Evolutionary conservation across 2,888 invertebrate species (phyloP).

Genomic region (Euplexia lucipara): DNA sequence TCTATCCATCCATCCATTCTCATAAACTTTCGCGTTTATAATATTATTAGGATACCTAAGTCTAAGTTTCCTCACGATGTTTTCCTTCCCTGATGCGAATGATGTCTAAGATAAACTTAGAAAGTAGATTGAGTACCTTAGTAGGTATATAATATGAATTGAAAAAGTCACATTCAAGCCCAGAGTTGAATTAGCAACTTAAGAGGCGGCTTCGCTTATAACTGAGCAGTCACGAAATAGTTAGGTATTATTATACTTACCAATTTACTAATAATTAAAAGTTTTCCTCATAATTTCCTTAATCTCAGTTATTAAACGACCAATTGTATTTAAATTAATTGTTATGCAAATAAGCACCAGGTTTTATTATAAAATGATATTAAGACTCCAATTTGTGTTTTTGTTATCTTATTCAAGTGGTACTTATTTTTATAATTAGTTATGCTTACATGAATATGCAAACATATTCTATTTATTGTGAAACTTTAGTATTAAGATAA

Average conservation of each 20-base stretch:
- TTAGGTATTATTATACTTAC: neutral
- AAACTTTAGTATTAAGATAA: neutral
- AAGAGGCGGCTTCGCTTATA: no score
- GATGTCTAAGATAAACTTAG: no score
- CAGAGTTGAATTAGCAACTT: no score
- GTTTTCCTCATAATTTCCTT: slow-evolving; percentile 25
- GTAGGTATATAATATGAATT: neutral
- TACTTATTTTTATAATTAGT: neutral
- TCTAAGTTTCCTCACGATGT: no score
- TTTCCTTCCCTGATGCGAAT: no score
- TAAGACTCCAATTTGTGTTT: neutral
- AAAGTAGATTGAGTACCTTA: no score
- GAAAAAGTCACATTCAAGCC: no score
- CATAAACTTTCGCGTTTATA: no score
- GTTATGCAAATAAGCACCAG: neutral
- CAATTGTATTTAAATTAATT: slow-evolving; percentile 24
- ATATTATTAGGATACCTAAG: no score
- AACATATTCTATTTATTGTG: neutral
- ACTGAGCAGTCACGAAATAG: no score
- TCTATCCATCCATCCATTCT: no score
- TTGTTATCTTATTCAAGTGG: neutral
- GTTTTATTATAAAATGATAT: slow-evolving; percentile 13
- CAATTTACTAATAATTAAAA: neutral
- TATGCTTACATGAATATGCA: neutral
- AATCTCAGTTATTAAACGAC: slow-evolving; percentile 13